phyloP scores from a whole-genome alignment of 2,113 vertebrate species.

The Vombatus ursinus region DNA sequence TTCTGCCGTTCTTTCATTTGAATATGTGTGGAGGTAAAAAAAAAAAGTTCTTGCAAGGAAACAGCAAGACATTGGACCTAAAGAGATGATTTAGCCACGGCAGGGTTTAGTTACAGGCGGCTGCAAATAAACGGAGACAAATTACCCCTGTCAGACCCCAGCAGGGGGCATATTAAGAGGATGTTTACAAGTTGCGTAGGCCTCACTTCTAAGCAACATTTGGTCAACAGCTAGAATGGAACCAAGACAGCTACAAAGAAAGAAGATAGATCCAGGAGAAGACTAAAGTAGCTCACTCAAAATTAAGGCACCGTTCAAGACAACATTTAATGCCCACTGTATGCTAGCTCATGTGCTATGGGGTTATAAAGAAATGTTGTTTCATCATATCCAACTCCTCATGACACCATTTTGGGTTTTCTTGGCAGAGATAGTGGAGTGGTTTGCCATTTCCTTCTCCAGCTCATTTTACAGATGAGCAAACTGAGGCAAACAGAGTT shows the following conservation, averaged over 20 bases:
- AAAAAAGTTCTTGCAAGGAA: neutral
- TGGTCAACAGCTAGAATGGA: neutral
- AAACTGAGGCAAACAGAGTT: neutral
- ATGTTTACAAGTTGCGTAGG: neutral
- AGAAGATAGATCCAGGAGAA: neutral
- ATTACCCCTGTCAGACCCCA: conserved; percentile 1
- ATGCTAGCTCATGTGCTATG: neutral
- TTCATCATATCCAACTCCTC: neutral
- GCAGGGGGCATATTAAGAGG: neutral
- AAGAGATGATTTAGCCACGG: neutral
- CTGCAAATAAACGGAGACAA: neutral
- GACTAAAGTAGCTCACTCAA: neutral
- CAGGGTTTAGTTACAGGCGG: neutral
- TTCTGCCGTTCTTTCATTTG: neutral
- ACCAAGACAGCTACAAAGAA: neutral
- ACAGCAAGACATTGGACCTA: neutral
- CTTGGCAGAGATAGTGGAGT: neutral
- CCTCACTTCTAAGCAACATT: neutral
- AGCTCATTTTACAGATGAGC: neutral
- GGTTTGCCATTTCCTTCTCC: neutral
- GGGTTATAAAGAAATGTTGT: neutral
- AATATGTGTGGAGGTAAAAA: neutral
- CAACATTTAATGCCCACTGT: neutral
- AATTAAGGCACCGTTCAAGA: neutral
- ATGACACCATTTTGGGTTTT: neutral